A percentile compares a stretch with the other conserved stretches of the same genome.
Evolutionary conservation across 1,140 invertebrate species (phyloP).

Genomic region (Chironomus striatipennis): DNA sequence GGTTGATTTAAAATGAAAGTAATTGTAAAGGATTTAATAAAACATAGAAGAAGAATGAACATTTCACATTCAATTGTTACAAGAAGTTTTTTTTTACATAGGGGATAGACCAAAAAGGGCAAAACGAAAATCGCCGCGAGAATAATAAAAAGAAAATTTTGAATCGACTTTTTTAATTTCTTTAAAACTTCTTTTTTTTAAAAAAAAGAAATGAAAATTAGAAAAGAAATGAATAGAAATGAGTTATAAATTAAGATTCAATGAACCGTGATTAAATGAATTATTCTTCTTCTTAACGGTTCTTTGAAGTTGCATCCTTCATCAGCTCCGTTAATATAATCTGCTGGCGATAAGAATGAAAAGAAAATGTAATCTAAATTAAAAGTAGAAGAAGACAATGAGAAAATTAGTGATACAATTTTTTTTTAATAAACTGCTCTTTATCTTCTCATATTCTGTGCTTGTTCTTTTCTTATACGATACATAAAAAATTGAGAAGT

Average conservation of each 20-base stretch:
- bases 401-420: too few relatives aligned
- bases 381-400: too few relatives aligned
- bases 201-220: too few relatives aligned
- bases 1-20: not conserved
- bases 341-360: too few relatives aligned
- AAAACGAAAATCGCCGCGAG: slow-evolving; percentile 2
- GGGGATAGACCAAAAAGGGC: not conserved
- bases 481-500: too few relatives aligned
- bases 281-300: not conserved
- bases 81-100: not conserved
- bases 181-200: too few relatives aligned
- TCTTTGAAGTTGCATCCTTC: too few relatives aligned
- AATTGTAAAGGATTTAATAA: slow-evolving; percentile 6
- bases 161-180: not conserved
- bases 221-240: not conserved
- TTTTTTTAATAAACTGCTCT: too few relatives aligned
- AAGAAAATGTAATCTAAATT: too few relatives aligned
- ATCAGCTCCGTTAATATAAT: too few relatives aligned
- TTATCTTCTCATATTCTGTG: too few relatives aligned
- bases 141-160: not conserved
- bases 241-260: not conserved
- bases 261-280: slow-evolving; percentile 13
- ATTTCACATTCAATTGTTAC: not conserved
- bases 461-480: too few relatives aligned
- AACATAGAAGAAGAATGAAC: not conserved